These are phyloP conservation scores for Tenthredo livida DNA, from an alignment of 2,888 invertebrate genomes.

Conservation along the genomic window DNA sequence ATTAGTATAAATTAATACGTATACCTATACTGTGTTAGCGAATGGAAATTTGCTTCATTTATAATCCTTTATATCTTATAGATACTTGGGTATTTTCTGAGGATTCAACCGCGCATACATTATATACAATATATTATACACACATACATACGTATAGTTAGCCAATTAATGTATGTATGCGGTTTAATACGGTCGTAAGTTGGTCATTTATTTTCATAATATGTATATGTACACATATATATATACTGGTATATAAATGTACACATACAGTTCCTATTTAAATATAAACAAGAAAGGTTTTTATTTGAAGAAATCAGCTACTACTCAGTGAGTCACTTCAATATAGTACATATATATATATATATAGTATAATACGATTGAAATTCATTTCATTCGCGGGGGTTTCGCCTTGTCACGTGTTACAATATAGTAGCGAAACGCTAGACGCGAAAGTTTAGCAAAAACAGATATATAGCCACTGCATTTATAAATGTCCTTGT, in stretches of 20 bases:
- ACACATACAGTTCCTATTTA: neutral
- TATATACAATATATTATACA: neutral
- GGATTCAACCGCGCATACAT: neutral
- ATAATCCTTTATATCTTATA: neutral
- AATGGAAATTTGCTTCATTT: neutral
- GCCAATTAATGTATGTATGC: neutral
- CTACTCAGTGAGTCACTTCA: neutral
- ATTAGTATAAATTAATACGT: constrained; percentile 6
- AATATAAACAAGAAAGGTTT: neutral
- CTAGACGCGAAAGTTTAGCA: neutral
- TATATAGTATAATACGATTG: neutral
- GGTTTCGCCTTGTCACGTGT: neutral
- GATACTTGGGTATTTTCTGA: neutral
- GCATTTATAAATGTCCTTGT: neutral
- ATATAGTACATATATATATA: too few relatives aligned
- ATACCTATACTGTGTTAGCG: neutral
- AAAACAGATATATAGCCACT: neutral
- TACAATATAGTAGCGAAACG: constrained; percentile 3
- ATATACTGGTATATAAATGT: neutral
- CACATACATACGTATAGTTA: neutral
- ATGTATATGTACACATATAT: too few relatives aligned
- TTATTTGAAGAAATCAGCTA: constrained; percentile 5
- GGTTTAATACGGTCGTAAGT: neutral
- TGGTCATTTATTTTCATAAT: neutral
- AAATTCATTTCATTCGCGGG: neutral